phyloP scores from a whole-genome alignment of 2,113 vertebrate genomes.

The Lepus timidus region DNA sequence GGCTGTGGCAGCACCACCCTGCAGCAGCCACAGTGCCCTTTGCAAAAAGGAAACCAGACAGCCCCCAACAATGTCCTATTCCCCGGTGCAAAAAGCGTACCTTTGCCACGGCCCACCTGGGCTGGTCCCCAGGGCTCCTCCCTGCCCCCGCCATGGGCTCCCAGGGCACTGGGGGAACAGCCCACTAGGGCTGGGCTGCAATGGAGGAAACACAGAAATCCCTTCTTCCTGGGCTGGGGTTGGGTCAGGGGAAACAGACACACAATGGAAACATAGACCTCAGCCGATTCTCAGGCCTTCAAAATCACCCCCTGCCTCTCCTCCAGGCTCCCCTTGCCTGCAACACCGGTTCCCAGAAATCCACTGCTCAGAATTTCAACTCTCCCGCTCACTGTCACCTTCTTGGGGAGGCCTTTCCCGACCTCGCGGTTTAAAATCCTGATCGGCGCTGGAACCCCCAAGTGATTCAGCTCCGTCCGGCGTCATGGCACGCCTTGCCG shows the following conservation, averaged over 20 bases:
- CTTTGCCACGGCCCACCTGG: rapidly evolving
- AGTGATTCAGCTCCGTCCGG: neutral
- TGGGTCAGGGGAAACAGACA: neutral
- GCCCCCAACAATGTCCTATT: neutral
- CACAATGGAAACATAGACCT: neutral
- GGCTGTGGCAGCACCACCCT: neutral
- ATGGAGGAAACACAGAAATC: neutral
- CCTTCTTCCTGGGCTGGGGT: neutral
- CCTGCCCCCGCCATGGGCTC: neutral
- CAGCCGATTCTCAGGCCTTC: neutral
- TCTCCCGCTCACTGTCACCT: neutral
- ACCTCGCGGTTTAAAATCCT: neutral
- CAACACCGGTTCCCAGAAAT: neutral
- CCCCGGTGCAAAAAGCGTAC: too few relatives aligned
- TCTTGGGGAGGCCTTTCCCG: neutral
- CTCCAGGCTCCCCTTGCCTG: neutral
- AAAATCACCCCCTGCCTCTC: neutral
- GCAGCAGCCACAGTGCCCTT: neutral
- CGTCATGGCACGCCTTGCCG: neutral
- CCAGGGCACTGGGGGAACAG: neutral
- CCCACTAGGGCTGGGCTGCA: too few relatives aligned
- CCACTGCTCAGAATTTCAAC: neutral
- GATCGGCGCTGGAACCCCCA: neutral
- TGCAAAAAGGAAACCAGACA: neutral
- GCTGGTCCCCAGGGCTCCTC: too few relatives aligned